phyloP scores from a whole-genome alignment of 2,888 invertebrate genomes.

The Rhodophaea formosa region DNA sequence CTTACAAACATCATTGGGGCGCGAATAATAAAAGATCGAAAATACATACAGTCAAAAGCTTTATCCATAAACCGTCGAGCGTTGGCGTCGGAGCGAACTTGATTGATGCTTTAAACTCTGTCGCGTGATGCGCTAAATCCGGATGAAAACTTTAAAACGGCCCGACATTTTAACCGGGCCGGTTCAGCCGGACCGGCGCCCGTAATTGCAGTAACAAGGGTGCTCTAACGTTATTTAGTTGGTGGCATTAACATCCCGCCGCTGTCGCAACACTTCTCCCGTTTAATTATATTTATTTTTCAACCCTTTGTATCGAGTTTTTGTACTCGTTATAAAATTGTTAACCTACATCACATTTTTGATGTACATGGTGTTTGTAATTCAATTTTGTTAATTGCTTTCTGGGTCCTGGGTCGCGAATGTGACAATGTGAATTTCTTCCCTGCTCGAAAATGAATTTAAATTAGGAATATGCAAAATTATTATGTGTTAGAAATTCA shows the following conservation, averaged over 20 bases:
- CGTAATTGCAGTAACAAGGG: slow-evolving; percentile 76
- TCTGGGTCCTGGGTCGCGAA: background rate
- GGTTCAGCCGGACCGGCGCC: slow-evolving; percentile 34
- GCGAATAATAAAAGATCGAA: slow-evolving; percentile 35
- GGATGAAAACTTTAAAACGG: slow-evolving; percentile 48
- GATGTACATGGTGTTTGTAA: slow-evolving; percentile 5
- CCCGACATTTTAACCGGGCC: slow-evolving; percentile 43
- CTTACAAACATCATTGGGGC: slow-evolving; percentile 17
- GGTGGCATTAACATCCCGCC: slow-evolving; percentile 65
- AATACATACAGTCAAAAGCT: slow-evolving; percentile 43
- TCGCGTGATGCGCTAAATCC: slow-evolving; percentile 44
- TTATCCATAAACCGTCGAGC: slow-evolving; percentile 36
- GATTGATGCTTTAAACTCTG: slow-evolving; percentile 65
- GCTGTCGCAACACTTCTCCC: slow-evolving; percentile 58
- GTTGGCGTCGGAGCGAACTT: slow-evolving; percentile 32
- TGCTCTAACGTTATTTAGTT: slow-evolving; percentile 75
- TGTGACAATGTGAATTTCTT: slow-evolving; percentile 10
- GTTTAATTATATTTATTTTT: slow-evolving; percentile 69
- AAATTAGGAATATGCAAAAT: background rate
- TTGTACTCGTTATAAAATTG: slow-evolving; percentile 18
- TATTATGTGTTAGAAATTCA: background rate
- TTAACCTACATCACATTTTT: slow-evolving; percentile 12
- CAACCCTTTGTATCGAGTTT: slow-evolving; percentile 43
- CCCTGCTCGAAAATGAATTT: background rate
- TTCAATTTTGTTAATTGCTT: slow-evolving; percentile 13